A percentile compares a stretch with the other conserved stretches of the same genome.
Evolutionary conservation across 2,113 vertebrate genomes (phyloP).

Genomic region (Apaloderma vittatum): DNA sequence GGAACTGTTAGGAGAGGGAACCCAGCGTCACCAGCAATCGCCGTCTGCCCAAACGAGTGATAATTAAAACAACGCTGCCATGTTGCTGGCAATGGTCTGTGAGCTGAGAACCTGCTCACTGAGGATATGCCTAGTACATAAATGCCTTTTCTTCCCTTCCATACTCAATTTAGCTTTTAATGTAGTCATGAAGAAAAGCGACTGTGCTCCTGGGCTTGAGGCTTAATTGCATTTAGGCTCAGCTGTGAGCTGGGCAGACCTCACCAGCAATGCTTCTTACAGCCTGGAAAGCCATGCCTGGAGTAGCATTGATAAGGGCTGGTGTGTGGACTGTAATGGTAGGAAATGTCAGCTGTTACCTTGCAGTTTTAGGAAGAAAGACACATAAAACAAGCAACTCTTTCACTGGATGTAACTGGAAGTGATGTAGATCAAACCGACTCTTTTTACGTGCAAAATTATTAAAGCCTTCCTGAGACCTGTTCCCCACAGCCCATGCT

Average conservation of each 20-base stretch:
- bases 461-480: neutral
- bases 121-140: neutral
- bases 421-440: neutral
- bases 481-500: neutral
- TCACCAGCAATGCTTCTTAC: neutral
- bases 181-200: neutral
- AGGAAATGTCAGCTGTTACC: neutral
- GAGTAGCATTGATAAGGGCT: neutral
- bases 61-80: rapidly evolving
- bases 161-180: neutral
- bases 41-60: neutral
- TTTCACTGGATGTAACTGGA: neutral
- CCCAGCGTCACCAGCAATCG: neutral
- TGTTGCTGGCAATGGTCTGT: neutral
- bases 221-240: neutral
- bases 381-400: neutral
- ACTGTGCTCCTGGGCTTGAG: neutral
- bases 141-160: neutral
- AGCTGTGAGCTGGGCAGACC: neutral
- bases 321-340: neutral
- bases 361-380: neutral
- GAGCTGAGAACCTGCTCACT: neutral
- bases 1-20: neutral
- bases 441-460: neutral
- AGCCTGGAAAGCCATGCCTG: neutral